Conservation (phyloP, 2,797 vertebrate genomes). For the Phylloscopus collybita region DNA sequence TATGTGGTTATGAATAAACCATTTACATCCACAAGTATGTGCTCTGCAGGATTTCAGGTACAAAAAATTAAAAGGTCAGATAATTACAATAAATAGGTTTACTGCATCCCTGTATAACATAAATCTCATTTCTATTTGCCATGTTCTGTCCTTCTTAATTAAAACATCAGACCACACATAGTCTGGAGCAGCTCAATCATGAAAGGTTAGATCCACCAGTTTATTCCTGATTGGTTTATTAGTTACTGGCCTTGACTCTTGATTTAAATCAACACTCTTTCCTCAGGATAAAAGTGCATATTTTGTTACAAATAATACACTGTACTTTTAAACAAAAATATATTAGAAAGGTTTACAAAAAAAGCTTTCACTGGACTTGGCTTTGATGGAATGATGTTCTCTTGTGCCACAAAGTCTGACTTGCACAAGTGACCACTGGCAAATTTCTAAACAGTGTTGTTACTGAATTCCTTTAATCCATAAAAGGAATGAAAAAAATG, state of each 20-base stretch:
- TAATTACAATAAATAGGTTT: background rate
- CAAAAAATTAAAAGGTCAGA: conserved; percentile 3
- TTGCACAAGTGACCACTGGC: background rate
- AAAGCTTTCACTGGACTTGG: background rate
- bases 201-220: background rate
- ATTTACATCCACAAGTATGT: background rate
- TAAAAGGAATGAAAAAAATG: background rate
- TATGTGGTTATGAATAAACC: conserved; percentile 40
- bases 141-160: background rate
- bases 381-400: background rate
- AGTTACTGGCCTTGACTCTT: background rate
- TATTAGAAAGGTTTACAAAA: background rate
- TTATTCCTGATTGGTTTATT: conserved; percentile 19
- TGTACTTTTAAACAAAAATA: background rate
- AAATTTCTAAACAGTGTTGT: background rate
- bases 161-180: background rate
- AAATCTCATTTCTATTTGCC: background rate
- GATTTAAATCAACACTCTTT: background rate
- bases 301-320: background rate
- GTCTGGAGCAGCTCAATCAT: background rate
- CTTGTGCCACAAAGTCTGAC: background rate
- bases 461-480: background rate
- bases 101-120: background rate
- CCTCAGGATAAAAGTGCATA: background rate
- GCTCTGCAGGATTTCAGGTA: background rate